Percentiles rank a stretch among this genome's conserved stretches.
Evolutionary conservation across 2,888 invertebrate genomes (phyloP).

Genomic region (Chelonus formosanus): DNA sequence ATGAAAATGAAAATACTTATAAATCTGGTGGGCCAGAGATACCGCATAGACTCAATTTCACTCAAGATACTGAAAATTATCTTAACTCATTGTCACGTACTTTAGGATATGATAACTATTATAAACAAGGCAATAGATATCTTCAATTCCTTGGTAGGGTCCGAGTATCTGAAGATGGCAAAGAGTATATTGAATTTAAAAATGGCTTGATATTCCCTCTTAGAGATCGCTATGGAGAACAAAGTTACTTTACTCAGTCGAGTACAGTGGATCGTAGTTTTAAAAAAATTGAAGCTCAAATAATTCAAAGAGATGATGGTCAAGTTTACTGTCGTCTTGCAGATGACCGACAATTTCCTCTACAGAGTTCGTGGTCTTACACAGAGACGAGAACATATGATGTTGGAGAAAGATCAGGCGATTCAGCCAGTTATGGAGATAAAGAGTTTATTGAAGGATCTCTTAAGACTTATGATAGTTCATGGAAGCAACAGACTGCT

Average conservation of each 20-base stretch:
- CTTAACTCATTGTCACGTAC: conserved; percentile 47
- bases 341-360: conserved; percentile 52
- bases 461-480: conserved; percentile 28
- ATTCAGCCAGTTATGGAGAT: conserved; percentile 7
- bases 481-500: conserved; percentile 42
- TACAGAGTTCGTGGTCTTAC: conserved; percentile 51
- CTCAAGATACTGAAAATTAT: conserved; percentile 48
- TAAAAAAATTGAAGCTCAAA: conserved; percentile 49
- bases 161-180: conserved; percentile 45
- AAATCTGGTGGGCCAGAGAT: conserved; percentile 32
- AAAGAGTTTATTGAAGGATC: not conserved
- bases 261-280: conserved; percentile 39
- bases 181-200: conserved; percentile 53
- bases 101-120: conserved; percentile 45
- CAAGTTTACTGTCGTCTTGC: conserved; percentile 51
- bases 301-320: conserved; percentile 48
- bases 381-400: conserved; percentile 49
- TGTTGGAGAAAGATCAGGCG: conserved; percentile 34
- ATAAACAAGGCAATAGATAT: conserved; percentile 48
- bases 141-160: conserved; percentile 52
- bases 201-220: conserved; percentile 53
- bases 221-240: conserved; percentile 47
- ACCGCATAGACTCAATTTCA: conserved; percentile 47
- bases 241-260: conserved; percentile 42
- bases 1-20: conserved; percentile 38